Evolutionary conservation across 1,140 invertebrate species (phyloP).

Genomic region (Drosophila rufa): DNA sequence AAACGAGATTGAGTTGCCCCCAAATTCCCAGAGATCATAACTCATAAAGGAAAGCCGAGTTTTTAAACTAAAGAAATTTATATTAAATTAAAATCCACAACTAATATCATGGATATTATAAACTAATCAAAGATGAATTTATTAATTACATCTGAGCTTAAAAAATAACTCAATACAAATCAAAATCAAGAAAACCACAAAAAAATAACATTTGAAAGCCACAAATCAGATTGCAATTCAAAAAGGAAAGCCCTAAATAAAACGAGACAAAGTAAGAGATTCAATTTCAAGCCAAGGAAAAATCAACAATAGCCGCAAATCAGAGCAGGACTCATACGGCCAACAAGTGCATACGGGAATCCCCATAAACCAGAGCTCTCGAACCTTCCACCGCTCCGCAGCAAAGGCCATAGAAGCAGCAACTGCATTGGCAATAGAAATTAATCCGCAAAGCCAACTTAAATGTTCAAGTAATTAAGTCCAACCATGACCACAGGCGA

Average conservation of each 20-base stretch:
- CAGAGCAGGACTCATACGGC: neutral
- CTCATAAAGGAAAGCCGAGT: too few relatives aligned
- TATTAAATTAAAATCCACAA: too few relatives aligned
- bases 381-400: constrained; percentile 2
- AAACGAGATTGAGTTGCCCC: too few relatives aligned
- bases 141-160: neutral
- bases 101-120: too few relatives aligned
- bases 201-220: neutral
- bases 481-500: constrained; percentile 30
- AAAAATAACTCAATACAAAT: neutral
- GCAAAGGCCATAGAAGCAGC: neutral
- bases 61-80: too few relatives aligned
- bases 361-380: constrained; percentile 6
- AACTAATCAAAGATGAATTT: neutral
- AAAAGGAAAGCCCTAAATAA: neutral
- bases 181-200: neutral
- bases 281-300: constrained; percentile 5
- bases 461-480: constrained; percentile 53
- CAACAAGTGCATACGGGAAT: constrained; percentile 11
- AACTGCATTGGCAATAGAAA: constrained; percentile 10
- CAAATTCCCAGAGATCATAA: too few relatives aligned
- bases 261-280: neutral
- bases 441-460: constrained; percentile 36
- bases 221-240: neutral
- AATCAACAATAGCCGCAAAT: constrained; percentile 1